These are phyloP conservation scores for Carlito syrichta DNA, from an alignment of 2,113 vertebrate species.

Conservation along the genomic window DNA sequence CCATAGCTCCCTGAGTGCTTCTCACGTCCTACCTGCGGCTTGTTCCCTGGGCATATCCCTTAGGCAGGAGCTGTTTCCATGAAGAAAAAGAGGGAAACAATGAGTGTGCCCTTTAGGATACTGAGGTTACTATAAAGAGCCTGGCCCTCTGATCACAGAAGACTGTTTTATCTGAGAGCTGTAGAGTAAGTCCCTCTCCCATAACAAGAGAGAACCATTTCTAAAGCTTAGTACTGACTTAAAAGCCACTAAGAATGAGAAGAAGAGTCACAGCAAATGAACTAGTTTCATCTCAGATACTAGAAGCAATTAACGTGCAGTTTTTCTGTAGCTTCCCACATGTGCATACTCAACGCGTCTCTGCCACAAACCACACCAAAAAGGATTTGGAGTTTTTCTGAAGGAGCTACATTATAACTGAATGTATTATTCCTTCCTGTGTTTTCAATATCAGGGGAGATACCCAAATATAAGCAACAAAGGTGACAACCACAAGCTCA, in stretches of 20 bases:
- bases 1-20: background rate
- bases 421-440: background rate
- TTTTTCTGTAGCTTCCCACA: background rate
- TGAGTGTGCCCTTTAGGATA: background rate
- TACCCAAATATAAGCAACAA: background rate
- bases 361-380: background rate
- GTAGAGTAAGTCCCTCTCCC: background rate
- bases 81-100: background rate
- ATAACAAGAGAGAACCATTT: background rate
- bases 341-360: background rate
- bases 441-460: background rate
- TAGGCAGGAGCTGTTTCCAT: accelerated
- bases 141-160: background rate
- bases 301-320: background rate
- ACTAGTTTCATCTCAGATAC: background rate
- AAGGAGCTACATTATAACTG: background rate
- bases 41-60: accelerated
- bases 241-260: background rate
- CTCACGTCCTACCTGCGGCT: accelerated
- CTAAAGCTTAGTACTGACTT: background rate
- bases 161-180: background rate
- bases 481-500: background rate
- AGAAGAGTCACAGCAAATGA: background rate
- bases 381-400: background rate
- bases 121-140: background rate